Evolutionary conservation across 2,888 invertebrate genomes (phyloP).

Genomic region (Endotricha flammealis): DNA sequence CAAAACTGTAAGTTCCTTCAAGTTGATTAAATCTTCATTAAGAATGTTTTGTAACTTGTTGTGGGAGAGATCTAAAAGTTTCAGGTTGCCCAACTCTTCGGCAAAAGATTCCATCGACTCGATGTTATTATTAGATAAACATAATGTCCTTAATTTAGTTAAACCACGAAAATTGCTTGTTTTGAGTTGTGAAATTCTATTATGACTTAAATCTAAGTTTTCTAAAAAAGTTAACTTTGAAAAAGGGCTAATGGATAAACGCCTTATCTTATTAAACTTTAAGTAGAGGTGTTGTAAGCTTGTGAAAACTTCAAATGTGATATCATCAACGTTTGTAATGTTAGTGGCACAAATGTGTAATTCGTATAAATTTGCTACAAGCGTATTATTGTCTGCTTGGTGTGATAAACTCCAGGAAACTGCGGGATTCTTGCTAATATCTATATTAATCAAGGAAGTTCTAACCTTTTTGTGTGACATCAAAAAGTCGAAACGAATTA

Average conservation of each 20-base stretch:
- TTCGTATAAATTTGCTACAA: conserved; percentile 61
- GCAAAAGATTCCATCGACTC: conserved; percentile 90
- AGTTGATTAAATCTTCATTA: conserved; percentile 86
- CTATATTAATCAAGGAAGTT: conserved; percentile 55
- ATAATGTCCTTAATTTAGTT: conserved; percentile 84
- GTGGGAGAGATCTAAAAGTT: conserved; percentile 88
- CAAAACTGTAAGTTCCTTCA: conserved; percentile 87
- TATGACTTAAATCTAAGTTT: conserved; percentile 88
- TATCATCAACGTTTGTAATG: conserved; percentile 75
- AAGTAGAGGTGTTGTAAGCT: conserved; percentile 87
- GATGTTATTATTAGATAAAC: conserved; percentile 90
- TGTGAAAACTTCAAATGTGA: conserved; percentile 87
- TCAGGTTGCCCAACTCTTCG: conserved; percentile 84
- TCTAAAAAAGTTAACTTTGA: conserved; percentile 84
- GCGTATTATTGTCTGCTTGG: conserved; percentile 48
- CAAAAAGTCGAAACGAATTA: conserved; percentile 60
- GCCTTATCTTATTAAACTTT: conserved; percentile 85
- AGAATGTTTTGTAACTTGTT: conserved; percentile 89
- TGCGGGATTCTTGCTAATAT: conserved; percentile 64
- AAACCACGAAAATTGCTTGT: conserved; percentile 90
- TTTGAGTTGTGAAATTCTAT: conserved; percentile 88
- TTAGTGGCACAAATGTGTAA: conserved; percentile 64
- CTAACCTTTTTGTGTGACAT: conserved; percentile 44
- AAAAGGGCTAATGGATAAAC: conserved; percentile 91
- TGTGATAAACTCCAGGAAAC: conserved; percentile 48